These are phyloP conservation scores for Brenthis daphne DNA, from an alignment of 2,888 invertebrate genomes.

Conservation along the genomic window DNA sequence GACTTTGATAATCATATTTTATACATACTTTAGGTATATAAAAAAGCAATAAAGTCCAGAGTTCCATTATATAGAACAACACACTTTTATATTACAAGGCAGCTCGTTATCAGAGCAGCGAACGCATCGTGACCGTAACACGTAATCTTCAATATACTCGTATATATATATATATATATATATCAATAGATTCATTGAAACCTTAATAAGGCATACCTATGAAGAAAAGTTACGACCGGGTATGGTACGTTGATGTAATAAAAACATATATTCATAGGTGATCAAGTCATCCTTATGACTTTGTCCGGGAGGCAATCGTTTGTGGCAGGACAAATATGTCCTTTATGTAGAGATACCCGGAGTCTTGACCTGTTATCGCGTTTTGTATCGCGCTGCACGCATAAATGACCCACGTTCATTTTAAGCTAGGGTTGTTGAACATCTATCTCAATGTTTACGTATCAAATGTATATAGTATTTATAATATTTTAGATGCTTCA, in stretches of 20 bases:
- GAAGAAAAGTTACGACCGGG: conserved; percentile 20
- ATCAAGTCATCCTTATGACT: conserved; percentile 48
- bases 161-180: conserved; percentile 37
- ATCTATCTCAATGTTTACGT: conserved; percentile 7
- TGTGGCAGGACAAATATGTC: conserved; percentile 58
- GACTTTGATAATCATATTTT: neutral
- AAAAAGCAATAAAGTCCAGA: conserved; percentile 11
- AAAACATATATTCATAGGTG: conserved; percentile 40
- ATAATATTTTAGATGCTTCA: no score
- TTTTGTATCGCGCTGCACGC: conserved; percentile 50
- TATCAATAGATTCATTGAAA: conserved; percentile 32
- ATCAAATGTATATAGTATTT: neutral
- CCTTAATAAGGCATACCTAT: conserved; percentile 34
- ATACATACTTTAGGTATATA: conserved; percentile 5
- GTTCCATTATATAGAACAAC: conserved; percentile 22
- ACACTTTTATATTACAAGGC: conserved; percentile 25
- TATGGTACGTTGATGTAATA: conserved; percentile 23
- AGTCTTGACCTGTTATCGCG: conserved; percentile 72
- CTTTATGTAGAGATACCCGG: conserved; percentile 65
- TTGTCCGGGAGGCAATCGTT: conserved; percentile 45
- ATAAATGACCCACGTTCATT: conserved; percentile 48
- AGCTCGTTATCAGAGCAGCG: conserved; percentile 25
- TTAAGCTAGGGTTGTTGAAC: conserved; percentile 12
- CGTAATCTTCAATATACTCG: conserved; percentile 28
- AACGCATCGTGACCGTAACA: conserved; percentile 29